Conservation (phyloP, 2,113 vertebrate species). For the Salvelinus alpinus region DNA sequence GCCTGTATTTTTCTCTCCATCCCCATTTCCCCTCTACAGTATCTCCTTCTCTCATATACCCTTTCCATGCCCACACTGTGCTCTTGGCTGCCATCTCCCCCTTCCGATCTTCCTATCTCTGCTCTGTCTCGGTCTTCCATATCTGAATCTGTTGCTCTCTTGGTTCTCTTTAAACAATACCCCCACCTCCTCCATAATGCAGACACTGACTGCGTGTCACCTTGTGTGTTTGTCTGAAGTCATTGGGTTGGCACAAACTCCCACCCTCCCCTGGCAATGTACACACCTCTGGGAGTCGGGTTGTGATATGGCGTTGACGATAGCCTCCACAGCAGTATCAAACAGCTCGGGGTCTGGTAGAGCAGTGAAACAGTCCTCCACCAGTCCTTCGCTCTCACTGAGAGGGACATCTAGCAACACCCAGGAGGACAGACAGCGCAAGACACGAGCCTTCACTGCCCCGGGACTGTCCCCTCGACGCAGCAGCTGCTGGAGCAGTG, state of each 20-base stretch:
- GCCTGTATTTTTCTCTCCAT: neutral
- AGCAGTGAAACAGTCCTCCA: constrained; percentile 90
- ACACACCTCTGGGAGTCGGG: constrained; percentile 95
- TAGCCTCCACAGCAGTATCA: constrained; percentile 93
- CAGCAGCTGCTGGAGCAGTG: constrained; percentile 92
- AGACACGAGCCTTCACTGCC: constrained; percentile 94
- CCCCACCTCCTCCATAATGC: neutral
- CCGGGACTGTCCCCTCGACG: constrained; percentile 89
- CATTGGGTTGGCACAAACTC: neutral
- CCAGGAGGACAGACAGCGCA: constrained; percentile 99
- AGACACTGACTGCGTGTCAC: neutral
- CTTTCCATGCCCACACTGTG: neutral
- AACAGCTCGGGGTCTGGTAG: constrained; percentile 95
- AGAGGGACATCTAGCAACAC: constrained; percentile 94
- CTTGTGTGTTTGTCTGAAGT: neutral
- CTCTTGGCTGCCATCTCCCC: neutral
- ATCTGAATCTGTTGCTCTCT: neutral
- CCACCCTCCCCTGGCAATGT: neutral
- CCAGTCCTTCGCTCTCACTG: constrained; percentile 90
- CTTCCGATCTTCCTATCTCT: constrained; percentile 3
- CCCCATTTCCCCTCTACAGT: neutral
- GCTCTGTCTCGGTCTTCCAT: constrained; percentile 24
- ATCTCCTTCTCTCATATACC: neutral
- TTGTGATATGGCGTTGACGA: constrained; percentile 97
- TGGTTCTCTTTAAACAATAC: no score